phyloP scores from a whole-genome alignment of 2,888 invertebrate species.

The Thysanoteuthis rhombus region DNA sequence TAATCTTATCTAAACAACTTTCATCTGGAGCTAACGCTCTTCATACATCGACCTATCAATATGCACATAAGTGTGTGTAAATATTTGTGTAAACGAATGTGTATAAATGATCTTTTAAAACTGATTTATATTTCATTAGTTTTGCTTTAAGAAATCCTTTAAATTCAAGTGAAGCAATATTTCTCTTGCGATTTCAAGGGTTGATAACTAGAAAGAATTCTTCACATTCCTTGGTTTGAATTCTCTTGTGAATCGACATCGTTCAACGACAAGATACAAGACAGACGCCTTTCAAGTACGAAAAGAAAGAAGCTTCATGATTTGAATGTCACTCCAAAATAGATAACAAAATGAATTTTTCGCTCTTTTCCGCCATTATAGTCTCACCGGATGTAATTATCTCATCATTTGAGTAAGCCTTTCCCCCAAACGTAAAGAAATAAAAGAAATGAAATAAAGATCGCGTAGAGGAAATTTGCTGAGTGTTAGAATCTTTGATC shows the following conservation, averaged over 20 bases:
- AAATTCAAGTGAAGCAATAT: neutral
- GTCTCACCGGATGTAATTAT: slow-evolving; percentile 12
- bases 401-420: neutral
- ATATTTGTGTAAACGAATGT: neutral
- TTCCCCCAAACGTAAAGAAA: neutral
- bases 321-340: neutral
- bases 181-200: neutral
- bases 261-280: neutral
- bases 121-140: neutral
- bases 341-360: neutral
- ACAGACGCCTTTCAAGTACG: neutral
- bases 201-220: neutral
- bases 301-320: neutral
- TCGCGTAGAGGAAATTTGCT: neutral
- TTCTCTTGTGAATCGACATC: neutral
- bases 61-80: neutral
- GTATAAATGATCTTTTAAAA: neutral
- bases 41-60: neutral
- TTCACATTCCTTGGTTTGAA: neutral
- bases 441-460: neutral
- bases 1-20: no score
- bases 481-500: slow-evolving; percentile 12
- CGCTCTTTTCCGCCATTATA: neutral
- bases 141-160: neutral
- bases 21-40: no score